Evolutionary conservation across 2,888 invertebrate genomes (phyloP), one percentile per base, ranked within the genome.

Genomic region (Tryphoninae sp.): DNA sequence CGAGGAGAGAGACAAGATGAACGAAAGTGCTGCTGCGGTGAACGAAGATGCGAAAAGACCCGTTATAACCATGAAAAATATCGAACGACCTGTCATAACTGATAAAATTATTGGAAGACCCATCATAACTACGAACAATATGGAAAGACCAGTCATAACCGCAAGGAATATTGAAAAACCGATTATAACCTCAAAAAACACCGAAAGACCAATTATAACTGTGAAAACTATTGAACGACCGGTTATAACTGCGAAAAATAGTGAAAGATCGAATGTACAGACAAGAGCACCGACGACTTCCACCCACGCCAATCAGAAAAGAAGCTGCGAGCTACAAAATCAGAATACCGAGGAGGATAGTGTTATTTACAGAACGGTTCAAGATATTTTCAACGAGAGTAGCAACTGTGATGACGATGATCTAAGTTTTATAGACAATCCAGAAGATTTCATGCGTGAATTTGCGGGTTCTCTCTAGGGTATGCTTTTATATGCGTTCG

Each of bases 351-450:
- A 45, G 13, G 53, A 73, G 9, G 76, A 79, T 23, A 49, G 49
- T 23, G 26, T 67, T 1, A 42, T 77, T 33, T 82, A 89, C 86
- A 16, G 89, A 80, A 91, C 91, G 1, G 91, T 91, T 13, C 91
- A 91, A 78, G 91, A 91, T 59, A 90, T 91, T 84, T 90, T 91
- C 55, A 87, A 91, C 42, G 91, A 91, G 82, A 88, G 86, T 64
- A 89, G 88, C 53, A 89, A 91, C 71, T 86, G 80, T 45, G 91
- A 91, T 65, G 89, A 90, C 42, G 69, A 80, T 45, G 82, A 82
- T 77, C 69, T 62, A 2, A 74, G 59, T 53, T 59, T 77, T 53
- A 77, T 82, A 58, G 82, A 82, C 26, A 82, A 69, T 69, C 69
- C 68, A 13, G 82, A 82, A 69, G 82, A 82, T 33, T 82, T 82